phyloP scores from a whole-genome alignment of 2,113 vertebrate genomes.

The Propithecus coquereli region DNA sequence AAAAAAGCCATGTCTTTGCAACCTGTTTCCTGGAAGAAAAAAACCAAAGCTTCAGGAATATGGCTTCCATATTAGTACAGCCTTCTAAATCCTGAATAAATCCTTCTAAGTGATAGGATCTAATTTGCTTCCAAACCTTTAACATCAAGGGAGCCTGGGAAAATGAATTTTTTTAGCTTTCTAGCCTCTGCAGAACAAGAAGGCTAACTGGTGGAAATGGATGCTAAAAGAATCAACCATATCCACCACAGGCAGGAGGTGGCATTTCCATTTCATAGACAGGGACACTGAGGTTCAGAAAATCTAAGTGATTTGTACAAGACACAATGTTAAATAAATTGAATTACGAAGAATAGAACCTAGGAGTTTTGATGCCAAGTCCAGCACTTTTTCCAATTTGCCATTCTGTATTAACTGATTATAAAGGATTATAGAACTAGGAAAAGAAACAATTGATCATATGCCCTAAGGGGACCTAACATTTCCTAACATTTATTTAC shows the following conservation, averaged over 20 bases:
- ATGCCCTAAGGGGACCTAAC: not conserved
- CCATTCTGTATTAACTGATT: not conserved
- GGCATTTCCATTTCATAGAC: not conserved
- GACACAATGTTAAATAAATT: not conserved
- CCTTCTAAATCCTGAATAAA: not conserved
- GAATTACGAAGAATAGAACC: not conserved
- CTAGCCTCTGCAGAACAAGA: not conserved
- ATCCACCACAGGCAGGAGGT: not conserved
- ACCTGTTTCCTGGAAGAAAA: not conserved
- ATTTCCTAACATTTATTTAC: not conserved
- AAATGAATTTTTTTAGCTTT: not conserved
- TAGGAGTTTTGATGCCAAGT: not conserved
- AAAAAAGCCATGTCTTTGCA: not conserved
- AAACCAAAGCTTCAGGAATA: not conserved
- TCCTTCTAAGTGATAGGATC: not conserved
- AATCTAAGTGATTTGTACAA: not conserved
- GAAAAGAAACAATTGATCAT: not conserved
- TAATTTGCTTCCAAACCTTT: not conserved
- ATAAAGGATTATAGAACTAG: constrained; percentile 9
- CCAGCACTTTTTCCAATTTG: not conserved
- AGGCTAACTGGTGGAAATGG: not conserved
- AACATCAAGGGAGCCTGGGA: not conserved
- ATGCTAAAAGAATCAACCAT: not conserved
- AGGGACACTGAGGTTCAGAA: not conserved
- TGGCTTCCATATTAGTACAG: not conserved